Evolutionary conservation across 2,113 vertebrate genomes (phyloP), one percentile per base, ranked within the genome.

Genomic region (Leptodactylus fuscus): DNA sequence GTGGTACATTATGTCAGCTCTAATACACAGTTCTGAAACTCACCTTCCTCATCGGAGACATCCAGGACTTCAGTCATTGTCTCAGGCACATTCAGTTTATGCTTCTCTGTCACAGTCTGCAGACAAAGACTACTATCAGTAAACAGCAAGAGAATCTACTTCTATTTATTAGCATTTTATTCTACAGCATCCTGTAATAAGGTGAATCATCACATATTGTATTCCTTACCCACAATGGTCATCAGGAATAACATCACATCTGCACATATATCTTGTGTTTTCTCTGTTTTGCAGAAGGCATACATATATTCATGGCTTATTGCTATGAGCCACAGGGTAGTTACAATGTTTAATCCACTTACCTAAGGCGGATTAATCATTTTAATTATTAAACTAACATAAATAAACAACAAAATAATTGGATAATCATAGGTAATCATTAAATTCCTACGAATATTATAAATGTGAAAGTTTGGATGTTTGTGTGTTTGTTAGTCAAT

Each of bases 51-150:
- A 89, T 99, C 98, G 0, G 98, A 99, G 11, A 99, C 97, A 51
- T 99, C 98, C 81, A 99, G 94, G 1, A 99, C 96, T 88, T 99
- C 98, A 0, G 96, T 99, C 98, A 99, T 99, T 36, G 98, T 99
- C 91, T 99, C 98, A 0, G 98, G 98, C 15, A 99, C 98, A 88
- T 99, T 99, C 55, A 99, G 93, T 91, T 99, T 99, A 91, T 99
- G 98, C 88, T 99, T 99, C 91, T 99, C 98, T 0, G 97, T 99
- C 88, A 99, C 94, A 29, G 97, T 99, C 98, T 99, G 93, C 9
- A 88, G 85, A 89, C 79, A 89, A 27, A 60, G 88, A 90, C 18
- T 62, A 55, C 24, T 29, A 53, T 62, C 34, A 60, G 36, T 22
- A 77, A 34, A 38, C 8, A 29, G 16, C 46, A 48, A 76, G 32